These are phyloP conservation scores for Hylaea fasciaria DNA, from an alignment of 2,888 invertebrate genomes.

Conservation along the genomic window DNA sequence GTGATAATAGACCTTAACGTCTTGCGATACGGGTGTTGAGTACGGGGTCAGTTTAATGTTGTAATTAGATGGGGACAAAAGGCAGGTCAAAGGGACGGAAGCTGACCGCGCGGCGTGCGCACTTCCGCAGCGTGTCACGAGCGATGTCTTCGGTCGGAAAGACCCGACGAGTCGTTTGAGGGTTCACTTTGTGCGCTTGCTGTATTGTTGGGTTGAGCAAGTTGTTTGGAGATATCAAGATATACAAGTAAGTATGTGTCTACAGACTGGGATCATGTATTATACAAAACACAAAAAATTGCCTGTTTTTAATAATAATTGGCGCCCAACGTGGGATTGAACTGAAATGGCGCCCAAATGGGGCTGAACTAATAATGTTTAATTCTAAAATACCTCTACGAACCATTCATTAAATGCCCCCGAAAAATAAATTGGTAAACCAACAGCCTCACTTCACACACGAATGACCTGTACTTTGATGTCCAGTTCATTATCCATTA, in stretches of 20 bases:
- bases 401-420: too few species aligned
- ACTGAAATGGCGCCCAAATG: too few species aligned
- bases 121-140: slow-evolving; percentile 68
- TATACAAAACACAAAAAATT: too few species aligned
- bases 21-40: slow-evolving; percentile 39
- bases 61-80: slow-evolving; percentile 72
- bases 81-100: slow-evolving; percentile 80
- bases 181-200: slow-evolving; percentile 47
- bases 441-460: neutral
- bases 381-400: too few species aligned
- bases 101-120: slow-evolving; percentile 75
- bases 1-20: slow-evolving; percentile 49
- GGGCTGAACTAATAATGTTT: too few species aligned
- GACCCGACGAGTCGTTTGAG: slow-evolving; percentile 54
- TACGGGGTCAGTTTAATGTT: slow-evolving; percentile 49
- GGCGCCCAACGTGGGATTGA: too few species aligned
- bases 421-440: too few species aligned
- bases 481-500: slow-evolving; percentile 1
- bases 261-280: neutral
- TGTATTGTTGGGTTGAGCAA: slow-evolving; percentile 38
- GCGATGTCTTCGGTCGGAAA: slow-evolving; percentile 68
- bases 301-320: too few species aligned
- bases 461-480: neutral
- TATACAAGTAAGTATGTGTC: neutral
- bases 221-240: slow-evolving; percentile 33